These are phyloP conservation scores for human (Homo sapiens) DNA, from an alignment of 2,113 vertebrate species.

Conservation along the genomic window GRCh38 chr4:85544001-85544500, in stretches of 20 bases:
- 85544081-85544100: background rate
- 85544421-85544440: background rate
- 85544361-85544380: background rate
- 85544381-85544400: background rate
- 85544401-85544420: background rate
- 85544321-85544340: background rate
- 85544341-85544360: background rate
- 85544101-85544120: background rate
- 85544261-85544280: background rate
- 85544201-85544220: background rate
- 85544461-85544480: background rate
- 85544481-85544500: background rate
- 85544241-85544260: background rate
- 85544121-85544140: background rate
- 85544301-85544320: background rate
- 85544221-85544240: constrained; percentile 27
- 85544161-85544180: background rate
- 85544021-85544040: background rate
- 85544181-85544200: background rate
- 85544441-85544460: background rate
- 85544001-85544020: background rate
- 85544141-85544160: background rate
- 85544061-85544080: background rate
- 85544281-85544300: background rate
- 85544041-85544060: background rate